Evolutionary conservation across 2,888 invertebrate species (phyloP), one percentile per base, ranked within the genome.

Genomic region (Nezara viridula): DNA sequence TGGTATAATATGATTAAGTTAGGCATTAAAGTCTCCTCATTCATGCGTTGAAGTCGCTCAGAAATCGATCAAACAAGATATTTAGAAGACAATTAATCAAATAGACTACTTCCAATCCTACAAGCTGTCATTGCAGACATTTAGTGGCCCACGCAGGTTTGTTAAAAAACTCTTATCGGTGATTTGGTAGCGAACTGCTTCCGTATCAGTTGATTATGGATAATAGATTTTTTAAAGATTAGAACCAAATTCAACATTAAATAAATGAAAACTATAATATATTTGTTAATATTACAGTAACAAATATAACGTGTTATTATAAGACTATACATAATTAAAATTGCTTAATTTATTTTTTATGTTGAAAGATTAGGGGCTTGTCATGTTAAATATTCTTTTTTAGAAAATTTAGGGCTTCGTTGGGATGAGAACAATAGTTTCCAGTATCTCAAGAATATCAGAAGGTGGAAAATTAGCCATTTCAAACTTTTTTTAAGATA

Each of bases 11-110:
- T 73, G 1, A 9, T 10, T 14, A 4, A n/a, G n/a, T n/a, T 5
- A 24, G 81, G 44, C 81, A 21, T 81, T 81, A 81, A 81, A 81
- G 81, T 81, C 81, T 44, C 81, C 24, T 44, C 24, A n/a, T 4
- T n/a, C 12, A 4, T 4, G 81, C 44, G 81, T 81, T 81, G 44
- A 81, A 81, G 47, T 81, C 81, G 12, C 81, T 16, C 44, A n/a
- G 24, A n/a, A 81, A 81, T n/a, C 0, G 44, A 40, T 40, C 40
- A 40, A 16, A 77, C 10, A 40, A 40, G 77, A 21, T 14, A 40
- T 40, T 77, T 77, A 40, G 6, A 6, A 77, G 40, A 24, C 16
- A 37, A 77, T 77, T 40, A 77, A 77, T 77, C 77, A 77, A 21
- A n/a, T n/a, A n/a, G 77, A 40, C 5, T 40, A 24, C 21, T 77